Conservation (phyloP, 2,888 invertebrate genomes). For the Nephrocerus scutellatus region DNA sequence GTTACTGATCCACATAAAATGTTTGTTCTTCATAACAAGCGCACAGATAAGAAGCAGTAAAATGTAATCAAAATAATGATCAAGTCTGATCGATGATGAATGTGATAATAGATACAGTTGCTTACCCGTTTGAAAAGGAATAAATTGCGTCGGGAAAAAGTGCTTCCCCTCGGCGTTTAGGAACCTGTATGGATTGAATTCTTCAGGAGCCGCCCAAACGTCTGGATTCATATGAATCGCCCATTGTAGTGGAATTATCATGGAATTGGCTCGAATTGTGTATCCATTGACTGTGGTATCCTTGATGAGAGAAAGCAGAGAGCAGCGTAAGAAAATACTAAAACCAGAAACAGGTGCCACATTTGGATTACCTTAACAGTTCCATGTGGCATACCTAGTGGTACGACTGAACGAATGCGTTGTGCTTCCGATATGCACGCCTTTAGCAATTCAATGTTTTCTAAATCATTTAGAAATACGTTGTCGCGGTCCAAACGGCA, state of each 20-base stretch:
- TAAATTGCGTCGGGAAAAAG: conserved; percentile 60
- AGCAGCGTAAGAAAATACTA: too few species aligned
- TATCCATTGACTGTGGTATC: conserved; percentile 57
- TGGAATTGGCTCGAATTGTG: conserved; percentile 58
- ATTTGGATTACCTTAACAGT: conserved; percentile 48
- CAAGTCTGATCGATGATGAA: too few species aligned
- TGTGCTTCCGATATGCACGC: conserved; percentile 74
- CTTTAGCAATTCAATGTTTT: conserved; percentile 37
- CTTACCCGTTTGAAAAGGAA: conserved; percentile 77
- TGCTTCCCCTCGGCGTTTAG: conserved; percentile 57
- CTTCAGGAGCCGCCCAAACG: conserved; percentile 61
- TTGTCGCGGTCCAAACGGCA: conserved; percentile 15
- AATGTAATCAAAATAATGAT: too few species aligned
- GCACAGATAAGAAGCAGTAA: too few species aligned
- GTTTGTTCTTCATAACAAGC: too few species aligned
- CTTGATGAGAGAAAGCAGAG: conserved; percentile 37
- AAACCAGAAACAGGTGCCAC: neutral
- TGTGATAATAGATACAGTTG: neutral
- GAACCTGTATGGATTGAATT: conserved; percentile 64
- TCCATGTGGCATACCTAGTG: conserved; percentile 80
- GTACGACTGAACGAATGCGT: conserved; percentile 70
- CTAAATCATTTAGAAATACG: conserved; percentile 33
- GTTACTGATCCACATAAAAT: too few species aligned
- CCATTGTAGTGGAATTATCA: conserved; percentile 78
- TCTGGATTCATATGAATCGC: conserved; percentile 67